Evolutionary conservation across 2,797 vertebrate genomes (phyloP).

Genomic region (Eospalax fontanierii): DNA sequence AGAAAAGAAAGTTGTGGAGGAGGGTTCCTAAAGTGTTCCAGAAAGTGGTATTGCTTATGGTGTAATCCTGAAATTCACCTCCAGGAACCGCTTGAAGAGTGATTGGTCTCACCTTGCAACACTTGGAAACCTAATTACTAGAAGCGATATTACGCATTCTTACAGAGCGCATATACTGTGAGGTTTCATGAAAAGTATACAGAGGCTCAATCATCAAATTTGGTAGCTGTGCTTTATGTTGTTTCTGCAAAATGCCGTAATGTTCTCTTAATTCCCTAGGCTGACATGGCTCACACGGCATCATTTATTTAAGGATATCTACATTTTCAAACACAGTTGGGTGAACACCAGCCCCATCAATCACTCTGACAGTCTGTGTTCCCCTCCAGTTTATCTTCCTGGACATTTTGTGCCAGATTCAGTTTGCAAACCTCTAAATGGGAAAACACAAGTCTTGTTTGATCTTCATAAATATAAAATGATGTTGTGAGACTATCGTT

Average conservation of each 20-base stretch:
- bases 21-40: conserved; percentile 39
- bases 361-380: conserved; percentile 87
- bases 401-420: conserved; percentile 84
- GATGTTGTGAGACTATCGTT: conserved; percentile 85
- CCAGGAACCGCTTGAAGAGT: not conserved
- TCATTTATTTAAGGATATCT: conserved; percentile 89
- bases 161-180: not conserved
- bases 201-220: conserved; percentile 79
- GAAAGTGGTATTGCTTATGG: conserved; percentile 53
- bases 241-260: conserved; percentile 85
- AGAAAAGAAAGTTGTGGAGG: not conserved
- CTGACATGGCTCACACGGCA: conserved; percentile 61
- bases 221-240: conserved; percentile 72
- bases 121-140: conserved; percentile 74
- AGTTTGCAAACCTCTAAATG: conserved; percentile 81
- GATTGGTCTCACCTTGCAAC: conserved; percentile 44
- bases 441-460: conserved; percentile 84
- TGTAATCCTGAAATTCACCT: conserved; percentile 44
- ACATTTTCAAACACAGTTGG: conserved; percentile 86
- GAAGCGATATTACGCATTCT: conserved; percentile 60
- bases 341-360: conserved; percentile 86
- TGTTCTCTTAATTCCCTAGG: conserved; percentile 85
- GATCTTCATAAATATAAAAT: conserved; percentile 88
- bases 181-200: conserved; percentile 41
- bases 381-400: conserved; percentile 87